A percentile compares a stretch with the other conserved stretches of the same genome.
phyloP scores from a whole-genome alignment of 2,888 invertebrate genomes.

The Brassicogethes aeneus region DNA sequence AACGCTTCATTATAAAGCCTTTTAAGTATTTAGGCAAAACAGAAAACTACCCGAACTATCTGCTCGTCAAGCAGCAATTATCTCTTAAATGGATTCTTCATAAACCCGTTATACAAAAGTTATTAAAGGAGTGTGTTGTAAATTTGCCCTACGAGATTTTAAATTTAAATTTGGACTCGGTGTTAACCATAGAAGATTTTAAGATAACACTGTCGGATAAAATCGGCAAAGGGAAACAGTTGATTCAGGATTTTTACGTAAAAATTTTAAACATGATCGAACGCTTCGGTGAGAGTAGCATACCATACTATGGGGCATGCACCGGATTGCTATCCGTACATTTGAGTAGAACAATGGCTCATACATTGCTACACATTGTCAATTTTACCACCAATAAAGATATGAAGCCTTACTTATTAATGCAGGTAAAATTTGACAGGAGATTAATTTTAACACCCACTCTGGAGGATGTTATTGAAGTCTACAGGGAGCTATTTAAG shows the following conservation, averaged over 20 bases:
- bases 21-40: slow-evolving; percentile 56
- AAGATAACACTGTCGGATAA: slow-evolving; percentile 19
- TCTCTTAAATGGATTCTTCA: slow-evolving; percentile 49
- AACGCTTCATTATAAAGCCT: slow-evolving; percentile 41
- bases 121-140: slow-evolving; percentile 45
- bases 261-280: slow-evolving; percentile 15
- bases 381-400: slow-evolving; percentile 44
- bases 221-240: slow-evolving; percentile 15
- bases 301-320: slow-evolving; percentile 20
- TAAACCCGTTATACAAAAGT: slow-evolving; percentile 52
- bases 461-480: slow-evolving; percentile 44
- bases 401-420: slow-evolving; percentile 15
- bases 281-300: not conserved
- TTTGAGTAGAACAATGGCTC: slow-evolving; percentile 57
- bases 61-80: slow-evolving; percentile 48
- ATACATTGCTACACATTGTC: slow-evolving; percentile 56
- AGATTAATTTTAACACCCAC: slow-evolving; percentile 52
- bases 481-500: slow-evolving; percentile 36
- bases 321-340: slow-evolving; percentile 47
- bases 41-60: slow-evolving; percentile 47
- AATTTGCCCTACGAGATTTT: slow-evolving; percentile 47
- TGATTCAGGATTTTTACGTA: slow-evolving; percentile 21
- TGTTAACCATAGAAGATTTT: slow-evolving; percentile 20
- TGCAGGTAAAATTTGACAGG: slow-evolving; percentile 42
- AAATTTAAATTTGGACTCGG: slow-evolving; percentile 33